Base-by-base conservation (phyloP, 2,113 vertebrate genomes). In the Lasiurus cinereus region DNA sequence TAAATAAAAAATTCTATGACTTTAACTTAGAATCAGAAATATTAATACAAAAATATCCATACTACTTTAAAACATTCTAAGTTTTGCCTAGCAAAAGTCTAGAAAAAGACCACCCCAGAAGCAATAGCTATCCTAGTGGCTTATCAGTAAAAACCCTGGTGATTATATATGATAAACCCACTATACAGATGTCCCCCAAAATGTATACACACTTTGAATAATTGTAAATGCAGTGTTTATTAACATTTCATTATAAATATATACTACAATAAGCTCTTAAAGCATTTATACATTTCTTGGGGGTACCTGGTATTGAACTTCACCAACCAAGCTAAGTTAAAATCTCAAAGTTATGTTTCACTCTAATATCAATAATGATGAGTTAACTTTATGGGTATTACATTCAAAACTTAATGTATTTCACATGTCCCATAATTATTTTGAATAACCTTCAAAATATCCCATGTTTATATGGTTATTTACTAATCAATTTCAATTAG, bases 291-390 rank as follows among this genome's bases (percentile, higher is more conserved):
- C 56, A 62, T 62, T 62, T 62, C 11, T 10, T 9, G 22, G 22
- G 22, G 56, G 4, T 62, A 62, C 9, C 10, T 3, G 11, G 22
- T 62, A 11, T 31, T 73, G 46, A 74, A 52, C 33, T 90, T 79
- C 31, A 79, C 27, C 27, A 79, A 19, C 2, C 12, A 9, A 86
- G 14, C 18, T 90, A 52, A 79, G 83, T 93, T 93, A 59, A 86
- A 95, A 84, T 74, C n/a, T 27, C 73, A 48, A 89, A 64, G 4
- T 74, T 27, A n/a, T 31, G 5, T 83, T 79, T 85, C 39, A 93
- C 86, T 83, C 79, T 70, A 59, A 94, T 80, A 74, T 50, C 24
- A 84, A 52, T 86, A 79, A 70, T 39, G 67, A 62, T 83, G 46
- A 84, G 31, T 33, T 66, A 64, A 46, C 29, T 83, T 92, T 14